Base-by-base conservation (phyloP, 2,797 vertebrate genomes). In the Hippocampus kuda region DNA sequence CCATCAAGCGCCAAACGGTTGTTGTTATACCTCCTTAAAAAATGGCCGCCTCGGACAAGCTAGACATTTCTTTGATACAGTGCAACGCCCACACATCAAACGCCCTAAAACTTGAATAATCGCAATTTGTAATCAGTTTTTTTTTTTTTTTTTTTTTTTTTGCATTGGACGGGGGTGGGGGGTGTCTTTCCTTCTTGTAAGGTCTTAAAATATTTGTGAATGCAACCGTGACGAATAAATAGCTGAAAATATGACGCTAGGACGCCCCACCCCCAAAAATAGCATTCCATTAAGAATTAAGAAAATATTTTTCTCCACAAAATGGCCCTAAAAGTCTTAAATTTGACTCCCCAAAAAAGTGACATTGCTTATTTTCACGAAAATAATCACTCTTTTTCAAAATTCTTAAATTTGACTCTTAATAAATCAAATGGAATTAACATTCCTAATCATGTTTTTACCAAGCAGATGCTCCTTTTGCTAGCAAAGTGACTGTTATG, bases 21-120 rank as follows among this genome's bases (percentile, higher is more conserved):
- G 82, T 88, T 86, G 82, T 89, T 88, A 51, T 34, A 87, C 85
- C 87, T 87, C 86, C 83, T 88, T 85, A 85, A 84, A 38, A 83
- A 82, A 84, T 64, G 83, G 51, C 83, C 81, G 80, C 77, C 85
- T 83, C 86, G 85, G 66, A 84, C 68, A 66, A 83, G 83, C 82
- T 85, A 67, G 82, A 87, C 81, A 81, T 67, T 42, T 72, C 27
- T 57, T 54, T 56, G 62, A 59, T 34, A 48, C 44, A 76, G 27
- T 34, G 54, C 59, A 73, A 38, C 56, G 16, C 68, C 24, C 53
- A 73, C 62, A 49, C 71, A 59, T 51, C 66, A 18, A 81, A 72
- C 44, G 26, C 70, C 60, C 20, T 65, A 59, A 59, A 59, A 30
- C 26, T 59, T 13, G n/a, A 30, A 59, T 34, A 7, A 24, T 54